Percentiles rank a stretch among this genome's conserved stretches.
Conservation (phyloP, 2,888 invertebrate species). For the Reticulitermes lucifugus region DNA sequence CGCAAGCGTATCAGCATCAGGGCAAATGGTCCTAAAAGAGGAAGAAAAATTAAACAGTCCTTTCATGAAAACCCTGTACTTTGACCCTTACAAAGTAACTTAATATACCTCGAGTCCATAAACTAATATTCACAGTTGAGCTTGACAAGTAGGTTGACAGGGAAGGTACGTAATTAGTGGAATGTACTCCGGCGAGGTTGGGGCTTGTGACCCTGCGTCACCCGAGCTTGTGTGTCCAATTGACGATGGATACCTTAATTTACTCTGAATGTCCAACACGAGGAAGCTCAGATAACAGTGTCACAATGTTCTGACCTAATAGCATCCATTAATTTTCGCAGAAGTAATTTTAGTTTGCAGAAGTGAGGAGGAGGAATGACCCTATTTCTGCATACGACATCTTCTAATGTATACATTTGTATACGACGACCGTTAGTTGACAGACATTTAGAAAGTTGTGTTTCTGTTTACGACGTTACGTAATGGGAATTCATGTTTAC, state of each 20-base stretch:
- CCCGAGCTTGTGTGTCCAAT: background rate
- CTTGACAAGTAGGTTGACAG: no score
- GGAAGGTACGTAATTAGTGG: no score
- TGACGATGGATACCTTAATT: background rate
- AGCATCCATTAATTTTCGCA: slow-evolving; percentile 1
- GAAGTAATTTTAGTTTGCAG: background rate
- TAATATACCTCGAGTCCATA: no score
- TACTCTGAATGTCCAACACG: background rate
- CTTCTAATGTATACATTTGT: background rate
- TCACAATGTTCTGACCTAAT: background rate
- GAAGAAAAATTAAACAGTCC: no score
- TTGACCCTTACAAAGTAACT: no score
- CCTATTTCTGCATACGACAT: background rate
- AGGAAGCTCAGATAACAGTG: background rate
- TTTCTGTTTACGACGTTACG: background rate
- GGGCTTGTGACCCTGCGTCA: no score
- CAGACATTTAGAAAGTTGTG: background rate
- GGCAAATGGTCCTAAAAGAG: no score
- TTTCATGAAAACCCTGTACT: no score
- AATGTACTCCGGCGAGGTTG: no score
- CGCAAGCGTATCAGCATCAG: no score
- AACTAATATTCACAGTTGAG: no score
- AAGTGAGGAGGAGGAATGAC: background rate
- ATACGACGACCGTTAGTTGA: background rate
- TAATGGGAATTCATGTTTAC: background rate